Percentiles rank a stretch among this genome's conserved stretches.
These are phyloP conservation scores for Notechis scutatus DNA, from an alignment of 2,113 vertebrate genomes.

Conservation along the genomic window DNA sequence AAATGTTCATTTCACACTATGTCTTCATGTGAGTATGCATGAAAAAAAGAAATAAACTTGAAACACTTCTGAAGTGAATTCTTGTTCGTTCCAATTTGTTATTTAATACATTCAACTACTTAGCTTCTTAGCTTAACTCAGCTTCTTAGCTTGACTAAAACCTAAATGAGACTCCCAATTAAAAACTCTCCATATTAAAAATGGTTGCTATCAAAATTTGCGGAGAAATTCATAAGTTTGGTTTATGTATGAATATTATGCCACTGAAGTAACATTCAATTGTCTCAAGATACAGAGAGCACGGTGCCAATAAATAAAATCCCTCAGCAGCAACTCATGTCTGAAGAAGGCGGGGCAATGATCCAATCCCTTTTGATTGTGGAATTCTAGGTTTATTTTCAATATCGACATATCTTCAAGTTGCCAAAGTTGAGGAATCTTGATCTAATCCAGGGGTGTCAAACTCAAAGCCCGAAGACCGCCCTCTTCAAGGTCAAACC, in stretches of 20 bases:
- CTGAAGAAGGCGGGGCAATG: too few species aligned
- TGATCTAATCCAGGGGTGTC: too few species aligned
- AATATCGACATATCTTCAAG: too few species aligned
- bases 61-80: neutral
- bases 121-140: neutral
- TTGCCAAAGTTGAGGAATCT: too few species aligned
- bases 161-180: neutral
- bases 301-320: neutral
- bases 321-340: neutral
- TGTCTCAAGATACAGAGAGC: neutral
- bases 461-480: too few species aligned
- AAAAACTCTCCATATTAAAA: neutral
- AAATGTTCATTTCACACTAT: neutral
- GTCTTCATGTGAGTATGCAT: neutral
- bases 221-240: neutral
- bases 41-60: neutral
- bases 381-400: too few species aligned
- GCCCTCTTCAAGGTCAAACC: too few species aligned
- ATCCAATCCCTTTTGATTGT: too few species aligned
- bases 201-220: neutral
- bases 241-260: neutral
- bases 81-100: neutral
- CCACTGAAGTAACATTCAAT: neutral
- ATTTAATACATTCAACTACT: neutral
- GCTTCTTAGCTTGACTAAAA: neutral